Conservation (phyloP, 2,113 vertebrate genomes). For the Meles meles region DNA sequence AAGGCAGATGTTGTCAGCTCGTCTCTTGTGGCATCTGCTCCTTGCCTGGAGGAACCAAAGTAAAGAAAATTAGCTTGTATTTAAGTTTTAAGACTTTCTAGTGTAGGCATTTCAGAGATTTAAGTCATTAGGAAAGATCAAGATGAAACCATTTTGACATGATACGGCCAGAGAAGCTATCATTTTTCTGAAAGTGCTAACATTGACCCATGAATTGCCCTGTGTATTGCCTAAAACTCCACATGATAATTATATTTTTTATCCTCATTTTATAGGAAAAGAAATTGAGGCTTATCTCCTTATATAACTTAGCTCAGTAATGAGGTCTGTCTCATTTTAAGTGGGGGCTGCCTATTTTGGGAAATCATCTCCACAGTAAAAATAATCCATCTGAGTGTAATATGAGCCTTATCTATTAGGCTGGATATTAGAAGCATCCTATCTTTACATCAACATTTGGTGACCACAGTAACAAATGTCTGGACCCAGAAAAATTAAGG, state of each 20-base stretch:
- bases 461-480: background rate
- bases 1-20: constrained; percentile 92
- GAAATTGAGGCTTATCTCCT: background rate
- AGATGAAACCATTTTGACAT: background rate
- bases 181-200: background rate
- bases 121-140: background rate
- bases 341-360: background rate
- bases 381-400: background rate
- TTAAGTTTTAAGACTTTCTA: background rate
- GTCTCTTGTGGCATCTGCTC: constrained; percentile 85
- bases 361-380: background rate
- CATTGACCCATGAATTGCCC: background rate
- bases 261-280: background rate
- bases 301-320: background rate
- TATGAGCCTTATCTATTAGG: background rate
- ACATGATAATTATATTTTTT: background rate
- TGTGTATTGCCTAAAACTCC: background rate
- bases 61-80: background rate
- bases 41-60: constrained; percentile 87
- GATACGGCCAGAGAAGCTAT: background rate
- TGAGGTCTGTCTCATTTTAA: background rate
- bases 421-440: background rate
- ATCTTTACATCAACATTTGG: background rate
- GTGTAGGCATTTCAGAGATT: background rate
- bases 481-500: background rate